phyloP scores from a whole-genome alignment of 2,888 invertebrate species.

The Machimus rusticus region DNA sequence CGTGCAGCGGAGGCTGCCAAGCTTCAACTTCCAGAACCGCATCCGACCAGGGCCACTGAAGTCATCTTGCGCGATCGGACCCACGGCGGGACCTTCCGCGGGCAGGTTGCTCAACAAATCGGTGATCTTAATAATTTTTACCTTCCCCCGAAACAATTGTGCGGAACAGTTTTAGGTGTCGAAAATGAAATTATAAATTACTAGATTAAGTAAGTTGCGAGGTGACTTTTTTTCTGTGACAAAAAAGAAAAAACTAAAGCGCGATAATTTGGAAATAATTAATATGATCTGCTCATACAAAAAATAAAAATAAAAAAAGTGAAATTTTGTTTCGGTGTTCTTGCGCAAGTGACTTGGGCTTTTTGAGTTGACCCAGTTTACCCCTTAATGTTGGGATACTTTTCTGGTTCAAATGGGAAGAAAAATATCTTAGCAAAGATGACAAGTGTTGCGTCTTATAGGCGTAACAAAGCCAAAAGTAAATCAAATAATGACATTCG shows the following conservation, averaged over 20 bases:
- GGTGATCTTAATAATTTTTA: not conserved
- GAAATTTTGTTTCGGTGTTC: not conserved
- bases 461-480: conserved; percentile 60
- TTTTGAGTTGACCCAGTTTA: not conserved
- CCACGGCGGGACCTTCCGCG: conserved; percentile 13
- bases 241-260: not conserved
- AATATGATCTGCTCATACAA: not conserved
- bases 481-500: conserved; percentile 60
- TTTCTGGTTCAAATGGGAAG: conserved; percentile 61
- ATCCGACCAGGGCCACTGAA: not conserved
- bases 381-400: conserved; percentile 56
- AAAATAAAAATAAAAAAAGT: not conserved
- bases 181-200: conserved; percentile 27
- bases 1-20: not conserved
- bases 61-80: conserved; percentile 1
- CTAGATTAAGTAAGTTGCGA: not conserved
- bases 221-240: not conserved
- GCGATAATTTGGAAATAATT: not conserved
- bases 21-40: not conserved
- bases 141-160: not conserved
- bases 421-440: conserved; percentile 61
- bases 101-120: not conserved
- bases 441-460: conserved; percentile 61
- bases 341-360: not conserved
- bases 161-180: conserved; percentile 15